Conservation (phyloP, 2,888 invertebrate genomes). For the Calliphora vomitoria region DNA sequence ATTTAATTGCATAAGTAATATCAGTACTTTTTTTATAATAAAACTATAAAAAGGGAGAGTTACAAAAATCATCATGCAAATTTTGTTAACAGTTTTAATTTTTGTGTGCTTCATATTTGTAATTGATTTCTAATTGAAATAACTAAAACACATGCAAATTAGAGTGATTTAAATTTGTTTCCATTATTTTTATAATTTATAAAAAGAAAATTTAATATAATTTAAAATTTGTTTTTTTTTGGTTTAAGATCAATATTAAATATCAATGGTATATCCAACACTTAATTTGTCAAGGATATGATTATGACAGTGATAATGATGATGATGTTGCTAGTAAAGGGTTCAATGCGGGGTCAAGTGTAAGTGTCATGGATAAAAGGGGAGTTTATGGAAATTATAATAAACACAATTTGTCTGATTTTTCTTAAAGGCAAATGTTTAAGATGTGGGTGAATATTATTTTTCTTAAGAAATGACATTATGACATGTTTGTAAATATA, state of each 20-base stretch:
- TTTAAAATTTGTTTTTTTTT: slow-evolving; percentile 30
- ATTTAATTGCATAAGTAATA: background rate
- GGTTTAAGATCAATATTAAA: slow-evolving; percentile 37
- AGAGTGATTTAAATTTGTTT: slow-evolving; percentile 18
- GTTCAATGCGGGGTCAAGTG: background rate
- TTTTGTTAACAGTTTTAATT: slow-evolving; percentile 32
- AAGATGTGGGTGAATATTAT: background rate
- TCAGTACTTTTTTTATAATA: background rate
- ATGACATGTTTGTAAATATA: background rate
- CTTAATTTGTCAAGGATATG: slow-evolving; percentile 33
- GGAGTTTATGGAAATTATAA: slow-evolving; percentile 17
- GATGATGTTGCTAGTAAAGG: background rate
- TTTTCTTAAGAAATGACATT: background rate
- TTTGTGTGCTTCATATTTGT: slow-evolving; percentile 30
- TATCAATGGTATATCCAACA: slow-evolving; percentile 72
- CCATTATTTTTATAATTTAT: background rate
- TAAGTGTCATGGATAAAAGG: background rate
- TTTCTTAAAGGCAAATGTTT: too few species aligned
- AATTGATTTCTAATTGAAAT: slow-evolving; percentile 37
- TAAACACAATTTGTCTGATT: background rate
- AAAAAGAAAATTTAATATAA: slow-evolving; percentile 14
- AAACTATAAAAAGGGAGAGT: background rate
- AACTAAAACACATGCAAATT: slow-evolving; percentile 53
- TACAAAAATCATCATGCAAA: slow-evolving; percentile 56
- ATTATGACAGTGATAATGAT: slow-evolving; percentile 7